A percentile compares a stretch with the other conserved stretches of the same genome.
These are phyloP conservation scores for Meriones psammophilus DNA, from an alignment of 2,797 vertebrate genomes.

Conservation along the genomic window DNA sequence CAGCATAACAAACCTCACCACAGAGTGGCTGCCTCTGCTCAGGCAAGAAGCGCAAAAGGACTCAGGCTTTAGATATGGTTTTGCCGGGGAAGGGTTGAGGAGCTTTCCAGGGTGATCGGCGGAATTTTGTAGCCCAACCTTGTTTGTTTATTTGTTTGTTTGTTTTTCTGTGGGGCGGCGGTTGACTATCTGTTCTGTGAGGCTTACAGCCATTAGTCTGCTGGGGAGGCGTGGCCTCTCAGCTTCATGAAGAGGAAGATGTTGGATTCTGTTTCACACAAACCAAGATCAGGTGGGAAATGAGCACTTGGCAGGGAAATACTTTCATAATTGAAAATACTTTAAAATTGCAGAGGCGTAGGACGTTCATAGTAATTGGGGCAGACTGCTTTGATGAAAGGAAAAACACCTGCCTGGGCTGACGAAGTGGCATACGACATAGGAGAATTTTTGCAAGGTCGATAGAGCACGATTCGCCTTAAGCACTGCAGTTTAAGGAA, in stretches of 20 bases:
- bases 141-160: too few species aligned
- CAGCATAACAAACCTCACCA: neutral
- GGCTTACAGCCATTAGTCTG: too few species aligned
- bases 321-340: neutral
- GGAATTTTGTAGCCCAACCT: neutral
- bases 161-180: too few species aligned
- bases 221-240: neutral
- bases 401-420: neutral
- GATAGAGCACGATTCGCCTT: neutral
- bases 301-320: neutral
- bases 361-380: neutral
- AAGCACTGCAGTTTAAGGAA: neutral
- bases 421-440: neutral
- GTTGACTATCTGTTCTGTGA: too few species aligned
- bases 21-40: rapidly evolving
- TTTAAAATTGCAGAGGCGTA: neutral
- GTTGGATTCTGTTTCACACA: neutral
- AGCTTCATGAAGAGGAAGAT: neutral
- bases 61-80: neutral
- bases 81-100: rapidly evolving
- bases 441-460: neutral
- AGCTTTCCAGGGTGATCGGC: neutral
- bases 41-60: neutral
- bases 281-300: neutral
- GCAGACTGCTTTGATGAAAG: neutral